Conservation (phyloP, 2,888 invertebrate species). For the Lamellibrachia columna region DNA sequence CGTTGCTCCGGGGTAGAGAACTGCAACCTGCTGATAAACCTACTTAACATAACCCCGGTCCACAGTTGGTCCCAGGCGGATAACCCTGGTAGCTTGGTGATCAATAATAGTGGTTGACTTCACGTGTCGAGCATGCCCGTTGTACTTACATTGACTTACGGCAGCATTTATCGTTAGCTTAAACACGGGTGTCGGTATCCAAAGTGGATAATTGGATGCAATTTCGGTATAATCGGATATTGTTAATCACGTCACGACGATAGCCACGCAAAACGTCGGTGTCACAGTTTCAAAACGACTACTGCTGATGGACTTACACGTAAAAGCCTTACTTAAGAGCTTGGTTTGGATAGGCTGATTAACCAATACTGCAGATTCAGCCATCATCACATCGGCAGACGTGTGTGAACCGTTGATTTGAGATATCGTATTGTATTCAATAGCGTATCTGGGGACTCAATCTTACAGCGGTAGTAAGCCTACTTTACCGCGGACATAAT, state of each 20-base stretch:
- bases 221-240: neutral
- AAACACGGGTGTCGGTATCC: neutral
- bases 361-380: neutral
- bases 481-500: neutral
- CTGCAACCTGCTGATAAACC: neutral
- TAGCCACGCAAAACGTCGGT: neutral
- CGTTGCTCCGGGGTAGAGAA: neutral
- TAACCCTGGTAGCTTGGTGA: neutral
- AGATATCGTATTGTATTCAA: neutral
- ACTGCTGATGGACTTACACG: neutral
- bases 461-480: neutral
- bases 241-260: neutral
- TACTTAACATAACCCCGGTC: neutral
- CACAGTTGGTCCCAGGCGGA: neutral
- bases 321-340: neutral
- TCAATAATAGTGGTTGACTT: neutral
- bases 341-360: neutral
- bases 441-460: neutral
- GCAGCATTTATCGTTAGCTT: neutral
- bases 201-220: conserved; percentile 8
- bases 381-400: neutral
- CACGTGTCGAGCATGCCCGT: neutral
- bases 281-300: neutral
- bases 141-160: neutral
- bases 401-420: neutral